These are phyloP conservation scores for Smittia sp. DNA, from an alignment of 2,888 invertebrate genomes.

Conservation along the genomic window DNA sequence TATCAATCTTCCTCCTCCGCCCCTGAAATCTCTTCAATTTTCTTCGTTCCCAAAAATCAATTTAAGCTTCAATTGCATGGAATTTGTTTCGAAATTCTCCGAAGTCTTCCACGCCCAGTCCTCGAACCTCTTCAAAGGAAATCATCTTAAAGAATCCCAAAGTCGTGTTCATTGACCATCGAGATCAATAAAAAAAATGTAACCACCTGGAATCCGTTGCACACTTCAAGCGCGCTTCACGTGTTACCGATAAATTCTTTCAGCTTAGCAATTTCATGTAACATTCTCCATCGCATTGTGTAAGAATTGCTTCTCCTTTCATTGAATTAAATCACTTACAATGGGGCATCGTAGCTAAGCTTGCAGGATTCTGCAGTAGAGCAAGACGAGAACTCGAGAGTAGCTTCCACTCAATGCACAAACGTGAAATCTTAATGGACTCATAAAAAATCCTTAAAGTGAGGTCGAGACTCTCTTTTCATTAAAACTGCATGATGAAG, in stretches of 20 bases:
- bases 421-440: neutral
- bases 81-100: too few relatives aligned
- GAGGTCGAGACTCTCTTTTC: neutral
- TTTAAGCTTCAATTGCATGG: too few relatives aligned
- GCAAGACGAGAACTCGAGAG: neutral
- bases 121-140: neutral
- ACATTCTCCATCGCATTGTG: neutral
- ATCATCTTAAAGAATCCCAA: too few relatives aligned
- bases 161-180: conserved; percentile 26
- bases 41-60: neutral
- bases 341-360: neutral
- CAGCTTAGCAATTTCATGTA: neutral
- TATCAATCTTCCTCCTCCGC: neutral
- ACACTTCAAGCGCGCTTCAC: conserved; percentile 29
- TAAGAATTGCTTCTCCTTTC: neutral
- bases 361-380: neutral
- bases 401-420: neutral
- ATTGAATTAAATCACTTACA: neutral
- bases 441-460: neutral
- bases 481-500: neutral
- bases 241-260: conserved; percentile 25
- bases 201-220: conserved; percentile 29
- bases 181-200: conserved; percentile 20
- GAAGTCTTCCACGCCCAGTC: neutral
- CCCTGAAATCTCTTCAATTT: neutral